phyloP scores from a whole-genome alignment of 2,797 vertebrate genomes.

The Oryzias dopingdopingensis region DNA sequence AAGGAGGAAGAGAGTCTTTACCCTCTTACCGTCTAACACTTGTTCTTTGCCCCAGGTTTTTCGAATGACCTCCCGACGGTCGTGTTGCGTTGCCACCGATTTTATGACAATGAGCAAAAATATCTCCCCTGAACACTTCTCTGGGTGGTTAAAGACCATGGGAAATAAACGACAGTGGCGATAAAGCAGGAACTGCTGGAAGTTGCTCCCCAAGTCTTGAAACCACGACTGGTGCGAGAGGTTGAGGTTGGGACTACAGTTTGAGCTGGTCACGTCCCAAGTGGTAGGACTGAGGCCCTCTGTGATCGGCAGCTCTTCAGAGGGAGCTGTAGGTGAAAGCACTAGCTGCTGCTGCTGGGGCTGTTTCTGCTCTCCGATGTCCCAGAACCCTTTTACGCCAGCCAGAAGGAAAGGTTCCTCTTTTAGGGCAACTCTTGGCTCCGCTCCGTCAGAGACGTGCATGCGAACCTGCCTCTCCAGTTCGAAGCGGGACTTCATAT shows the following conservation, averaged over 20 bases:
- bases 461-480: constrained; percentile 66
- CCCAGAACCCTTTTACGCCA: constrained; percentile 81
- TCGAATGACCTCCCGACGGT: constrained; percentile 91
- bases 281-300: constrained; percentile 20
- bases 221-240: constrained; percentile 85
- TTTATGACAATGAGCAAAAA: constrained; percentile 91
- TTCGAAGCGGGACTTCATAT: constrained; percentile 72
- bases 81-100: constrained; percentile 89
- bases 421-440: constrained; percentile 21
- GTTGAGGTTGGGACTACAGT: constrained; percentile 88
- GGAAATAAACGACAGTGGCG: constrained; percentile 94
- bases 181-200: constrained; percentile 90
- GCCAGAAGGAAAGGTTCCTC: constrained; percentile 41
- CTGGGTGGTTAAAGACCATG: constrained; percentile 88
- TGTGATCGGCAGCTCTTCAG: background rate
- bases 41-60: constrained; percentile 92
- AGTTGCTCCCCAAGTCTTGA: constrained; percentile 81
- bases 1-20: constrained; percentile 88
- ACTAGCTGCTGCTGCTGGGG: too few species aligned
- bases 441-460: constrained; percentile 29
- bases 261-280: constrained; percentile 86
- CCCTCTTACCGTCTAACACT: constrained; percentile 72
- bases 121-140: constrained; percentile 82
- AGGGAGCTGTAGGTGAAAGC: too few species aligned
- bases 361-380: constrained; percentile 32